Evolutionary conservation across 2,888 invertebrate genomes (phyloP), one percentile per base, ranked within the genome.

Genomic region (Melinopterus prodromus): DNA sequence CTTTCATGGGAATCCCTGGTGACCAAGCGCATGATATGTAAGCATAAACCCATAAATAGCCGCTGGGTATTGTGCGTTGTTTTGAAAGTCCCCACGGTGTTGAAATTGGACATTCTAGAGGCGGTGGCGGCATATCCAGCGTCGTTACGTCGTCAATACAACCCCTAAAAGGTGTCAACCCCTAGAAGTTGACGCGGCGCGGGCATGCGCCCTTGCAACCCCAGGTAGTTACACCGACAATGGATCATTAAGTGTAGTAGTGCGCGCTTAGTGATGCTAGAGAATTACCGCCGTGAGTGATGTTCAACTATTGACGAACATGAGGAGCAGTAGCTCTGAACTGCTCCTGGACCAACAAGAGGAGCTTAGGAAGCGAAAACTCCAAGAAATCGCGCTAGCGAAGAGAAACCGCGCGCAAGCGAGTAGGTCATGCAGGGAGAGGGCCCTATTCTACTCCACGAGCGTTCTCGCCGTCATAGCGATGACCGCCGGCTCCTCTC

Each of bases 311-410:
- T 83, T 78, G 79, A 86, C 84, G 87, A 87, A 83, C 84, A 93
- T 94, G 93, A 93, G 93, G 91, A 93, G 94, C 91, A 93, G 93
- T 91, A 94, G 94, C 91, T 94, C 94, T 89, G 94, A 94, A 91
- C 92, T 94, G 90, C 92, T 94, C 91, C 93, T 94, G 89, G 94
- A 94, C 90, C 93, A 93, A 90, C 93, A 93, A 91, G 93, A 93
- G 90, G 93, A 93, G 90, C 90, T 93, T 86, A 90, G 93, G 87
- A 91, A 92, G 90, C 90, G 92, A 85, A 92, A 93, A 90, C 91
- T 92, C 80, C 89, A 91, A 89, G 91, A 91, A 90, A 89, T 91
- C 89, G 90, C 91, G 87, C 89, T 89, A 88, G 83, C 88, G 85
- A 90, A 88, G 86, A 87, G 86, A 81, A 87, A 86, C 84, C 89